Evolutionary conservation across 2,888 invertebrate genomes (phyloP), one percentile per base, ranked within the genome.

Genomic region (Podotricha telesiphe): DNA sequence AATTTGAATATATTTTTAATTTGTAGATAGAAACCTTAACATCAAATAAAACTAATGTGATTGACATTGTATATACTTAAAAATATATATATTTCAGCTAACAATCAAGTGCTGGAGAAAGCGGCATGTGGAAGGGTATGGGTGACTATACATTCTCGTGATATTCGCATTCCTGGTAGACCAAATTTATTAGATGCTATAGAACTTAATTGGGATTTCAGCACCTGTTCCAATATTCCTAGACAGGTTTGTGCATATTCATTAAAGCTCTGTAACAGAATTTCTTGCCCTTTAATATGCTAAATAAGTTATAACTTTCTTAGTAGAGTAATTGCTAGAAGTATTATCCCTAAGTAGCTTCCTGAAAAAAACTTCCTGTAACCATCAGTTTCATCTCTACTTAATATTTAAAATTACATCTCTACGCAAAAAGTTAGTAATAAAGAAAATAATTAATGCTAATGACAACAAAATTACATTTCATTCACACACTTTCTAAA

Each of bases 191-290:
- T 82, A 1, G 91, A 93, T 73, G 91, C 89, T 1, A 64, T 93
- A 53, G 93, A 93, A 74, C 86, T 93, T 51, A 93, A 93, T 78
- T 93, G 93, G 93, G 90, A 93, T 77, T 90, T 93, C 77, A 84
- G 75, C 45, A 85, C 85, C 13, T 93, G 93, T 74, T 81, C 86
- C 15, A 78, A 71, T 47, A 58, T 84, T 48, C 92, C 93, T 7
- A 83, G 73, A 79, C 87, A 88, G 82, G 93, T 93, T 82, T 79
- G 73, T 51, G 59, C 42, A 20, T 19, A 56, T 42, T 13, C 20
- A 34, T 37, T 34, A 59, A 50, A 45, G 22, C 11, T 40, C 15
- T 17, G 15, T 0, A 55, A 11, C 34, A 7, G 22, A 17, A 3
- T 55, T 17, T 55, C 17, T 17, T 47, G 8, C 17, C 17, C 1